Evolutionary conservation across 1,140 invertebrate genomes (phyloP).

Genomic region (Lepidotrigona ventralis): DNA sequence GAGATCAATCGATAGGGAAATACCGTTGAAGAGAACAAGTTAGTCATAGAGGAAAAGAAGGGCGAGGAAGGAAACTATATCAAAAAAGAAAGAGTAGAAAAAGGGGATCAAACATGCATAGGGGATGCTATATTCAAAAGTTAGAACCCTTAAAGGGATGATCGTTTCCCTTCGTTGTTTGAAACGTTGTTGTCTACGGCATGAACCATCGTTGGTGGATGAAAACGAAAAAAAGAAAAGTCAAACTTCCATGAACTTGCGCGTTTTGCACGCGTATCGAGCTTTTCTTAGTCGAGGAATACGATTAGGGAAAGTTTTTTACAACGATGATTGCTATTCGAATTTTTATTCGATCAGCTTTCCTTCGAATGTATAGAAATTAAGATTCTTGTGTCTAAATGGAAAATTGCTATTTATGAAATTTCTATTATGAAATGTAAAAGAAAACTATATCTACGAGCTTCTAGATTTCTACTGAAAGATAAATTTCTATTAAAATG

Average conservation of each 20-base stretch:
- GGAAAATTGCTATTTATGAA: too few relatives aligned
- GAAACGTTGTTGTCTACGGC: constrained; percentile 22
- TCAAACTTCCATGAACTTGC: constrained; percentile 6
- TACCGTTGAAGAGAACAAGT: constrained; percentile 71
- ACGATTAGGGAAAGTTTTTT: constrained; percentile 15
- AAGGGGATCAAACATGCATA: constrained; percentile 73
- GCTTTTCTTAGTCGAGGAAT: background rate
- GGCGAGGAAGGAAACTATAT: constrained; percentile 38
- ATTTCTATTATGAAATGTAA: too few relatives aligned
- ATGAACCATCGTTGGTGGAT: constrained; percentile 3
- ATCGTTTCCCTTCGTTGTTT: constrained; percentile 48
- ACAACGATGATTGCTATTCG: background rate
- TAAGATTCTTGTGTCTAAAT: background rate
- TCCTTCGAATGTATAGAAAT: background rate
- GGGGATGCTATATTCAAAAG: constrained; percentile 74
- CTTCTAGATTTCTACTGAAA: too few relatives aligned
- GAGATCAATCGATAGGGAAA: constrained; percentile 79
- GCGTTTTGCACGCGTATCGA: background rate
- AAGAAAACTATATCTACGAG: too few relatives aligned
- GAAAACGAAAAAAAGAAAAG: constrained; percentile 9
- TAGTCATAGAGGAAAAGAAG: constrained; percentile 57
- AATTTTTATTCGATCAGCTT: background rate
- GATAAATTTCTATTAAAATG: too few relatives aligned
- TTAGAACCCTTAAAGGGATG: constrained; percentile 65
- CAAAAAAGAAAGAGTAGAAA: constrained; percentile 54